Conservation (phyloP, 2,113 vertebrate species). For the Nesogale talazaci region DNA sequence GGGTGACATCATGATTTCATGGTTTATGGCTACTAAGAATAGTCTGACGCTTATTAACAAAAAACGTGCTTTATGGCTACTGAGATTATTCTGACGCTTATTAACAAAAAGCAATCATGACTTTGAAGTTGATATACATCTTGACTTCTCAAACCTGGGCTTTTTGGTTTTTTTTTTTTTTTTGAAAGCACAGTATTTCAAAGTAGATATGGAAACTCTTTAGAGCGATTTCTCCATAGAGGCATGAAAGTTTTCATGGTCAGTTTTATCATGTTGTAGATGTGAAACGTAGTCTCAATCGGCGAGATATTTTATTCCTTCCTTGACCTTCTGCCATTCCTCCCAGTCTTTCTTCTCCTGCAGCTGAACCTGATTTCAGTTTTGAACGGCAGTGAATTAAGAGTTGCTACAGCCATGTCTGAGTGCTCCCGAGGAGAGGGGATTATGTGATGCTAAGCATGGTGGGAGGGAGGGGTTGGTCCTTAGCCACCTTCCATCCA, state of each 20-base stretch:
- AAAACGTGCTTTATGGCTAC: conserved; percentile 13
- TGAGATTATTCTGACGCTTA: conserved; percentile 37
- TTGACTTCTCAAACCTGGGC: not conserved
- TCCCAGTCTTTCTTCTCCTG: not conserved
- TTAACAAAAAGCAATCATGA: not conserved
- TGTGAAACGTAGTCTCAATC: not conserved
- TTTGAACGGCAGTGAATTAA: not conserved
- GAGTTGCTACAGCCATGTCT: not conserved
- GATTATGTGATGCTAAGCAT: not conserved
- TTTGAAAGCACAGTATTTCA: not conserved
- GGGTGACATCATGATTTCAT: conserved; percentile 11
- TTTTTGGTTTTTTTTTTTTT: too few relatives aligned
- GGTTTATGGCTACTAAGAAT: conserved; percentile 10
- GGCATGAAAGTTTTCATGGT: not conserved
- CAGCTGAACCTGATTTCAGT: not conserved
- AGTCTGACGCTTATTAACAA: conserved; percentile 36
- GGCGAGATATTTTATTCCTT: not conserved
- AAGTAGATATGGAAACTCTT: not conserved
- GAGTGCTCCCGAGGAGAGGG: not conserved
- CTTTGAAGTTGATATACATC: conserved; percentile 26
- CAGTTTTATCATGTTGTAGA: not conserved
- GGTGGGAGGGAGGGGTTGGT: not conserved
- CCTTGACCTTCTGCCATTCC: not conserved
- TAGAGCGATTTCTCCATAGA: not conserved
- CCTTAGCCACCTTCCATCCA: not conserved